Percentiles rank a stretch among this genome's conserved stretches.
phyloP scores from a whole-genome alignment of 1,140 invertebrate genomes.

The Monomorium pharaonis region DNA sequence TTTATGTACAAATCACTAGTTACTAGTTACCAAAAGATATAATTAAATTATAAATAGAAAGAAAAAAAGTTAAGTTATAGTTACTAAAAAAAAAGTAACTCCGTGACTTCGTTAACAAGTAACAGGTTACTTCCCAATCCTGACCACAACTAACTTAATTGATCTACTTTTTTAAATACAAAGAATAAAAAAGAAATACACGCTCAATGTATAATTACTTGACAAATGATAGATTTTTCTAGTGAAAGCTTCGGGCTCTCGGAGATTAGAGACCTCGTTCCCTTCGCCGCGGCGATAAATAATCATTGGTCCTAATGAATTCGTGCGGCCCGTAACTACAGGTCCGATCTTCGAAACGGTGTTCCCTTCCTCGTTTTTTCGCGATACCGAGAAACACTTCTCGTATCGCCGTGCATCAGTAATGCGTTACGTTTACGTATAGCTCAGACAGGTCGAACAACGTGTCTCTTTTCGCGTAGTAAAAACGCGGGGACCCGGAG shows the following conservation, averaged over 20 bases:
- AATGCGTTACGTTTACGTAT: background rate
- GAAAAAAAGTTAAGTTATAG: too few species aligned
- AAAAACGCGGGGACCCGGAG: background rate
- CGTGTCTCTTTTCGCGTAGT: background rate
- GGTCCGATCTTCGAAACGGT: background rate
- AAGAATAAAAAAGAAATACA: background rate
- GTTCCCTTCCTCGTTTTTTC: constrained; percentile 35
- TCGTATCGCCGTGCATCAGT: constrained; percentile 7
- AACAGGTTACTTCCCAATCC: too few species aligned
- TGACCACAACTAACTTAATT: background rate
- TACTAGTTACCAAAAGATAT: too few species aligned
- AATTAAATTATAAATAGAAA: too few species aligned
- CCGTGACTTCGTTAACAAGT: too few species aligned
- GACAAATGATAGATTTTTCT: background rate
- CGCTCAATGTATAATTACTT: background rate
- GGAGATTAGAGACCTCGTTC: background rate
- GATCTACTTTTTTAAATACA: background rate
- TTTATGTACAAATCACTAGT: too few species aligned
- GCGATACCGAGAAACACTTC: constrained; percentile 39
- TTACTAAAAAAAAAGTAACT: too few species aligned
- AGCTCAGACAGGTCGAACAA: background rate
- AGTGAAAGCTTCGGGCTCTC: background rate
- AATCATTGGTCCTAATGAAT: constrained; percentile 66
- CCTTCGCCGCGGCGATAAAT: constrained; percentile 53
- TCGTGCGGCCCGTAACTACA: constrained; percentile 44